Evolutionary conservation across 1,140 invertebrate genomes (phyloP).

Genomic region (Manduca sexta): DNA sequence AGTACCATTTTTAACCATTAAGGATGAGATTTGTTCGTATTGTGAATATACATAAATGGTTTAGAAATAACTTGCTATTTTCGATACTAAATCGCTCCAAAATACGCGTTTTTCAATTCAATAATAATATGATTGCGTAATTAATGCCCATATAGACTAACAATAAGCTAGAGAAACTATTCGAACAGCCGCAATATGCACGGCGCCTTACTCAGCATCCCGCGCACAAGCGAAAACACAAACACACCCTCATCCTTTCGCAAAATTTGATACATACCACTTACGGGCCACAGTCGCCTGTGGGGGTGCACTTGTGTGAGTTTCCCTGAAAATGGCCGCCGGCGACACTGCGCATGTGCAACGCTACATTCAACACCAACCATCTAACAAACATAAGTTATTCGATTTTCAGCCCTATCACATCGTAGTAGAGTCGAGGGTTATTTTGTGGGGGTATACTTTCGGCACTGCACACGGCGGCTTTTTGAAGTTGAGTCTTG

Average conservation of each 20-base stretch:
- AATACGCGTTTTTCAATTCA: too few relatives aligned
- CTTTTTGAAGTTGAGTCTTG: slow-evolving; percentile 38
- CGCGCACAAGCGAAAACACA: slow-evolving; percentile 21
- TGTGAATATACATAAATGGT: too few relatives aligned
- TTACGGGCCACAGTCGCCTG: neutral
- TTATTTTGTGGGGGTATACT: neutral
- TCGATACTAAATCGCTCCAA: too few relatives aligned
- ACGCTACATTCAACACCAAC: too few relatives aligned
- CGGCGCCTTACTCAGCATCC: slow-evolving; percentile 32
- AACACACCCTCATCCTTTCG: slow-evolving; percentile 15
- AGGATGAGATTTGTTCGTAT: too few relatives aligned
- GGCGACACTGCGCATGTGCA: slow-evolving; percentile 23
- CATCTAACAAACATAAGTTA: neutral
- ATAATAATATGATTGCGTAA: too few relatives aligned
- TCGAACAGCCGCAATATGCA: slow-evolving; percentile 15
- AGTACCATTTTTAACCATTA: too few relatives aligned
- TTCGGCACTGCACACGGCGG: slow-evolving; percentile 15
- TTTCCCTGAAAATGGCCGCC: slow-evolving; percentile 42
- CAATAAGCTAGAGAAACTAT: too few relatives aligned
- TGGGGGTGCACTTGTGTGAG: slow-evolving; percentile 15
- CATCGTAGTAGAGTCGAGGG: neutral
- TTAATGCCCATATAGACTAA: too few relatives aligned
- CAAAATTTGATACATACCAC: slow-evolving; percentile 21
- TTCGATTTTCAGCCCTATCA: slow-evolving; percentile 7
- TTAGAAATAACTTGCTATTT: too few relatives aligned